phyloP scores from a whole-genome alignment of 2,113 vertebrate species.

The Rhea americana region DNA sequence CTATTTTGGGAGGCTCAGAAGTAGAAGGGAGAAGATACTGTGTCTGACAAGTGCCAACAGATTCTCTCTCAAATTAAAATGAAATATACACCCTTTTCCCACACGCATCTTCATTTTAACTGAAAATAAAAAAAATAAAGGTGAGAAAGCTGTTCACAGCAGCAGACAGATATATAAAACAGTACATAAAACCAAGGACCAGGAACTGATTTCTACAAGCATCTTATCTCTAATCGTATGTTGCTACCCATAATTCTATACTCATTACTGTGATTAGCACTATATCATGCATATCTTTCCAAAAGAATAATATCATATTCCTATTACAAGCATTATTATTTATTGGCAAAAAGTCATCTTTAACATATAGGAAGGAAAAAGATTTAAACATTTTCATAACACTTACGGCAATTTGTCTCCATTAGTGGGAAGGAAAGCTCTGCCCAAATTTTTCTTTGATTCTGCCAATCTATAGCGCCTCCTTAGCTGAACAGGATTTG shows the following conservation, averaged over 20 bases:
- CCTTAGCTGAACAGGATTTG: conserved; percentile 77
- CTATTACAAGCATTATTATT: neutral
- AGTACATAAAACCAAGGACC: neutral
- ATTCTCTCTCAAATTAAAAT: neutral
- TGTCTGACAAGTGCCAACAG: neutral
- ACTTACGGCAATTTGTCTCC: conserved; percentile 85
- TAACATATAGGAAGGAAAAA: neutral
- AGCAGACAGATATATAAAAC: neutral
- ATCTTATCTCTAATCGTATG: neutral
- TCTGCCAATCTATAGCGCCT: conserved; percentile 79
- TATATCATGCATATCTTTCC: neutral
- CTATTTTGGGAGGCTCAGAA: neutral
- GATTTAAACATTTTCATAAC: neutral
- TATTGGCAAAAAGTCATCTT: neutral
- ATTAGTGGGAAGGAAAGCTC: conserved; percentile 83
- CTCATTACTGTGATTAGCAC: neutral
- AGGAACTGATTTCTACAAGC: neutral
- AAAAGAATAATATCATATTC: neutral
- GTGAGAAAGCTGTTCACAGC: neutral
- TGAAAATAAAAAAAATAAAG: neutral
- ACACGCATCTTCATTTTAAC: neutral
- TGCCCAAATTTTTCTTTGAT: conserved; percentile 84
- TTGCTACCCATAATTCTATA: neutral
- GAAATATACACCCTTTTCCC: neutral
- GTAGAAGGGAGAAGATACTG: neutral